Evolutionary conservation across 1,140 invertebrate genomes (phyloP).

Genomic region (Bicyclus anynana): DNA sequence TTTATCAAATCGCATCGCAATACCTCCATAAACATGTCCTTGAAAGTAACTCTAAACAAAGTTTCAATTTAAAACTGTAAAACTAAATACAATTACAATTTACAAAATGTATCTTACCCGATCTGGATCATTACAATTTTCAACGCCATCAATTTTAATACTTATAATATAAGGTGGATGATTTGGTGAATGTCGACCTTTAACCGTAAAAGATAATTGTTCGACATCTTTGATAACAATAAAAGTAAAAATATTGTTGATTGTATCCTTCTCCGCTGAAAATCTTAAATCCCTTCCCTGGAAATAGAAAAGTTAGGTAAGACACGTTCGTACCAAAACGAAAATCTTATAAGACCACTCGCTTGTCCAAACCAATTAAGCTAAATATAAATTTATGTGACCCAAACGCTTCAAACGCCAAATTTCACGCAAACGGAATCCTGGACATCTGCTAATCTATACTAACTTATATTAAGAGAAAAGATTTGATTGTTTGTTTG

Average conservation of each 20-base stretch:
- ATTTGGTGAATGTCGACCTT: neutral
- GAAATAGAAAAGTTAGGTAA: neutral
- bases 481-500: no score
- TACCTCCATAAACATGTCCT: neutral
- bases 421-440: no score
- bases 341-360: no score
- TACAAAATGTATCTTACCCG: neutral
- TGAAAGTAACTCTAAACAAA: slow-evolving; percentile 10
- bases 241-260: slow-evolving; percentile 14
- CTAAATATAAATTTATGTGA: no score
- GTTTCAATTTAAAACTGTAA: neutral
- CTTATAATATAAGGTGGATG: slow-evolving; percentile 16
- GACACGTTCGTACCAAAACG: no score
- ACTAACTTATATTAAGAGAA: no score
- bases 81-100: neutral
- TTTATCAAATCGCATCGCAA: slow-evolving; percentile 1
- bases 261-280: slow-evolving; percentile 4
- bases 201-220: slow-evolving; percentile 3
- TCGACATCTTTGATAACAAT: slow-evolving; percentile 1
- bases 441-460: no score
- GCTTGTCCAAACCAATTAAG: no score
- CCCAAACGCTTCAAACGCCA: no score
- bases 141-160: slow-evolving; percentile 15
- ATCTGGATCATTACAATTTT: slow-evolving; percentile 14
- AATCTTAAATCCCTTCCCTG: slow-evolving; percentile 1